Base-by-base conservation (phyloP, 1,140 invertebrate species). In the Sycophaga agraensis region DNA sequence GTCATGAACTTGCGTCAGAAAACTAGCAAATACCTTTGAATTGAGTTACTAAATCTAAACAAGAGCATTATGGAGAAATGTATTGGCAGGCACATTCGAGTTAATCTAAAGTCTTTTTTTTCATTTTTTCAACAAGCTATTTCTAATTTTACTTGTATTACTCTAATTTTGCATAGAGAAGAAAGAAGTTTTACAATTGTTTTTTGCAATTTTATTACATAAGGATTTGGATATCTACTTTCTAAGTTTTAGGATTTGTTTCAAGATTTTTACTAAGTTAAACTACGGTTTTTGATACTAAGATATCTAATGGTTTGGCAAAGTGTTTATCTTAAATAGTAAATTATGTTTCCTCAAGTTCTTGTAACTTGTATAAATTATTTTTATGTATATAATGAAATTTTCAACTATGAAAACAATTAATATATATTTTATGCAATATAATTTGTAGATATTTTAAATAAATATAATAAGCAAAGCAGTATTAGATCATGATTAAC, bases 21-120 rank as follows among this genome's bases (percentile, higher is more conserved):
- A 53, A 24, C 48, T 45, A 72, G 68, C 66, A 69, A 76, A 78
- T 79, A 67, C 73, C 77, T 80, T 75, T 73, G 74, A 69, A 75
- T 72, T 59, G 12, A 65, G 71, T 72, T 71, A 70, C 71, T 75
- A 77, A 66, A 72, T 74, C 71, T 64, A 59, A 78, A 78, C 70
- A 79, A 73, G 75, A 77, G 72, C 76, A 73, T 71, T 77, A 73
- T 73, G 68, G 76, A 76, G 69, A 78, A 75, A 79, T 70, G 77
- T 69, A 77, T 75, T 76, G 53, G 74, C 77, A 80, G 75, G 78
- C 77, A 81, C 76, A 78, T 78, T 78, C 75, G 75, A 77, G 72
- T 80, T 81, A 78, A 77, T 79, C 72, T 69, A 76, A 67, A 70
- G 66, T 63, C 24, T 21, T 53, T 63, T 63, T 56, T n/a, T 50